Conservation (phyloP, 2,888 invertebrate species). For the Drosophila nigritarsus region DNA sequence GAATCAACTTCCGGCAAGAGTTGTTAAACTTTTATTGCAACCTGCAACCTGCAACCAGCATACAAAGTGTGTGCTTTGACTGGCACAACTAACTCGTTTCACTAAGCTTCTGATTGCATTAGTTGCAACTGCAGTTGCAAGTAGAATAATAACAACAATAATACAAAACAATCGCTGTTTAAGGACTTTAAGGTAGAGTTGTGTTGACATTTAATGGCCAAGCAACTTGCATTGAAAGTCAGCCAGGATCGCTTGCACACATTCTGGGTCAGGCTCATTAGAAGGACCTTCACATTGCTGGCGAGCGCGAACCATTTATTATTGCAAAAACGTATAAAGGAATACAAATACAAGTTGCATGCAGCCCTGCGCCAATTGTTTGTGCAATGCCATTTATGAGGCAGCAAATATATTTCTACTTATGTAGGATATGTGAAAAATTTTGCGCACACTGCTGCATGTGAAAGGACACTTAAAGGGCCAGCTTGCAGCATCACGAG, state of each 20-base stretch:
- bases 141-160: neutral
- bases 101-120: constrained; percentile 31
- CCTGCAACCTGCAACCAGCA: constrained; percentile 30
- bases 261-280: constrained; percentile 71
- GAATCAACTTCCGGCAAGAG: constrained; percentile 31
- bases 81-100: constrained; percentile 27
- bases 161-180: constrained; percentile 23
- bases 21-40: constrained; percentile 44
- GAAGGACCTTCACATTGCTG: constrained; percentile 62
- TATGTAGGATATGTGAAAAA: constrained; percentile 45
- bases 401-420: constrained; percentile 36
- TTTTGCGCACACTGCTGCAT: constrained; percentile 16
- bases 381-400: constrained; percentile 34
- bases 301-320: constrained; percentile 40
- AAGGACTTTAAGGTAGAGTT: constrained; percentile 35
- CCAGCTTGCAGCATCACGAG: constrained; percentile 10
- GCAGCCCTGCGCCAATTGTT: constrained; percentile 29
- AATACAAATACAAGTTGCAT: constrained; percentile 52
- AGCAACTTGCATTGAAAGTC: constrained; percentile 36
- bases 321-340: no score
- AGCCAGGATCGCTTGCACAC: constrained; percentile 15
- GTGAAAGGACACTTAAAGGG: constrained; percentile 36
- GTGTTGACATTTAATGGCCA: constrained; percentile 48
- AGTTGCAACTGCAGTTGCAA: constrained; percentile 7
- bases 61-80: constrained; percentile 33